These are phyloP conservation scores for Drosophila pegasa DNA, from an alignment of 2,888 invertebrate genomes.

Conservation along the genomic window DNA sequence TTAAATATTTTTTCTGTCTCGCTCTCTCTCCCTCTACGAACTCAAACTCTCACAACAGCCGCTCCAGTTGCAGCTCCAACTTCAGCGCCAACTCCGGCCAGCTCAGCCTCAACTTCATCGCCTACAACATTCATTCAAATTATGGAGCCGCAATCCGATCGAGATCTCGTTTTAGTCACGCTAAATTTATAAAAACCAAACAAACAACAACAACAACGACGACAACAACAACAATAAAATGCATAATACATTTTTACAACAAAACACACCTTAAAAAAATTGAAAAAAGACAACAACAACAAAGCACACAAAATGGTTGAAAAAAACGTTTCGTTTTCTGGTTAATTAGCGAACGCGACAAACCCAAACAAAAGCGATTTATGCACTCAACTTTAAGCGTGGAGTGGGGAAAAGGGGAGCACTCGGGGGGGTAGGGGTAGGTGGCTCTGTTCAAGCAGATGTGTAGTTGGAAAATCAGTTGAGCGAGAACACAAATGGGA, in stretches of 20 bases:
- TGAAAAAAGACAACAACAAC: slow-evolving; percentile 20
- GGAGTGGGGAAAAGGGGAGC: not conserved
- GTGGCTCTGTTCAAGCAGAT: not conserved
- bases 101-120: slow-evolving; percentile 45
- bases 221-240: slow-evolving; percentile 40
- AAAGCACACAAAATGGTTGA: slow-evolving; percentile 11
- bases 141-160: slow-evolving; percentile 73
- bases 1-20: slow-evolving; percentile 32
- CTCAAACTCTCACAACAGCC: slow-evolving; percentile 55
- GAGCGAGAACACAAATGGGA: slow-evolving; percentile 32
- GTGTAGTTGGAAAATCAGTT: slow-evolving; percentile 10
- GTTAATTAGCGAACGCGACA: slow-evolving; percentile 77
- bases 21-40: slow-evolving; percentile 12
- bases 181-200: slow-evolving; percentile 67
- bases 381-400: slow-evolving; percentile 52
- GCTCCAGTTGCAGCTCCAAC: slow-evolving; percentile 13
- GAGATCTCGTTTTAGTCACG: slow-evolving; percentile 81
- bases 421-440: not conserved
- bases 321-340: slow-evolving; percentile 64
- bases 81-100: slow-evolving; percentile 11
- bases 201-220: slow-evolving; percentile 30
- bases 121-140: slow-evolving; percentile 81
- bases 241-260: slow-evolving; percentile 53
- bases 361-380: slow-evolving; percentile 74
- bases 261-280: slow-evolving; percentile 72